Base-by-base conservation (phyloP, 2,888 invertebrate genomes). In the Auanema freiburgensis region DNA sequence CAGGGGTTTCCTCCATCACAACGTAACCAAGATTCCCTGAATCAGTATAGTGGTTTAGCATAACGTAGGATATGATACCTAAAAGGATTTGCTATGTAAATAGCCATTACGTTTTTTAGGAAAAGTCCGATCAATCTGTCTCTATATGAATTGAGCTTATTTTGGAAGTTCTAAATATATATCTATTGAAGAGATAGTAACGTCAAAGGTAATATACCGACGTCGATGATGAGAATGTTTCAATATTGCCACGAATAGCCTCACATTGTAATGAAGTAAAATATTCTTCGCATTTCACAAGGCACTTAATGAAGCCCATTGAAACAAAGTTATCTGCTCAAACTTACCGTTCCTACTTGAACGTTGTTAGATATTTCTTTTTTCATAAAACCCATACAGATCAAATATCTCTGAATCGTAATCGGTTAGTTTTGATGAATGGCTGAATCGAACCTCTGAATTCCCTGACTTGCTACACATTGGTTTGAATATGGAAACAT, bases 381-480 rank as follows among this genome's bases (percentile, higher is more conserved):
- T 2, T 21, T n/a, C 18, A 14, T 24, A 44, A 33, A 61, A 11
- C 62, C 62, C 14, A 12, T n/a, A 52, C 59, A 63, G 10, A 63
- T 33, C 14, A 59, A 44, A 56, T 66, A 66, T 53, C 53, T 59
- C 67, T 60, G 59, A 57, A 63, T 57, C 33, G 33, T 33, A 5
- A 3, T 24, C 14, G 8, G 8, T 33, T 33, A 33, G 8, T 33
- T 33, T 33, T 5, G 33, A 33, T 33, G 33, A 6, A 6, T n/a
- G n/a, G n/a, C n/a, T n/a, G 42, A 53, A 14, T 24, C 41, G n/a
- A 12, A 66, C 64, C 56, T 67, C 67, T 5, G 61, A 33, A 43
- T 65, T 65, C 24, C 67, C 57, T 1, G 65, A 25, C 21, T 67
- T 67, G 58, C 67, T 67, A 25, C 61, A 67, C 6, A 65, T 11